These are phyloP conservation scores for Musca domestica DNA, from an alignment of 1,140 invertebrate species.

Conservation along the genomic window DNA sequence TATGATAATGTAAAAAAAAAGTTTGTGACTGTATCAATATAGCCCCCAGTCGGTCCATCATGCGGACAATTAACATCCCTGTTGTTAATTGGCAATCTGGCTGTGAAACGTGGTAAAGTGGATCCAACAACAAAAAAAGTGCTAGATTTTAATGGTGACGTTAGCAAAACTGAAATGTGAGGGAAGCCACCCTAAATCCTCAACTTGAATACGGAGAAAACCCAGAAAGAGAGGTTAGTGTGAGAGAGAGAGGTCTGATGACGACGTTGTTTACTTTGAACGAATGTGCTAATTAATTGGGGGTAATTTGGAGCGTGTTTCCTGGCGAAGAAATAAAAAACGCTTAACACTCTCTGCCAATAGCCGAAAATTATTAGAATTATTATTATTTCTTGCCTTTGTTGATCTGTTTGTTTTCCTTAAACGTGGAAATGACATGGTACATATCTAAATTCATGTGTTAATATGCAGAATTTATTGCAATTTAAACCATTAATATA, in stretches of 20 bases:
- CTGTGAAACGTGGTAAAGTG: neutral
- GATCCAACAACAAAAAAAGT: neutral
- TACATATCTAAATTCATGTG: too few relatives aligned
- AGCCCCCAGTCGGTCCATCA: neutral
- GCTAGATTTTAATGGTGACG: neutral
- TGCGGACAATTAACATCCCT: constrained; percentile 8
- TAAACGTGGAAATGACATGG: too few relatives aligned
- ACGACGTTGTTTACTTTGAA: constrained; percentile 3
- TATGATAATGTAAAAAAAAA: neutral
- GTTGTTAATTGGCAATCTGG: constrained; percentile 16
- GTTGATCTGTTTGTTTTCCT: too few relatives aligned
- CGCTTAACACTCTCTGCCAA: too few relatives aligned
- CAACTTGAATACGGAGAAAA: too few relatives aligned
- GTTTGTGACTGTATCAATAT: neutral
- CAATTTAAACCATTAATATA: too few relatives aligned
- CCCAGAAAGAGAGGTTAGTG: neutral
- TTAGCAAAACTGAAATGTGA: too few relatives aligned
- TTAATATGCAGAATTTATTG: neutral
- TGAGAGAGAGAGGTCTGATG: neutral
- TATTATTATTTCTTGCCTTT: too few relatives aligned
- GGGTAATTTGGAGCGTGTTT: constrained; percentile 39
- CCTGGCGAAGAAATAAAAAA: neutral
- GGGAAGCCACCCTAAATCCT: too few relatives aligned
- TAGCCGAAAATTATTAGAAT: too few relatives aligned
- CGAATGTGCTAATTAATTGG: constrained; percentile 51